These are phyloP conservation scores for Brachyistius frenatus DNA, from an alignment of 2,113 vertebrate species.

Conservation along the genomic window DNA sequence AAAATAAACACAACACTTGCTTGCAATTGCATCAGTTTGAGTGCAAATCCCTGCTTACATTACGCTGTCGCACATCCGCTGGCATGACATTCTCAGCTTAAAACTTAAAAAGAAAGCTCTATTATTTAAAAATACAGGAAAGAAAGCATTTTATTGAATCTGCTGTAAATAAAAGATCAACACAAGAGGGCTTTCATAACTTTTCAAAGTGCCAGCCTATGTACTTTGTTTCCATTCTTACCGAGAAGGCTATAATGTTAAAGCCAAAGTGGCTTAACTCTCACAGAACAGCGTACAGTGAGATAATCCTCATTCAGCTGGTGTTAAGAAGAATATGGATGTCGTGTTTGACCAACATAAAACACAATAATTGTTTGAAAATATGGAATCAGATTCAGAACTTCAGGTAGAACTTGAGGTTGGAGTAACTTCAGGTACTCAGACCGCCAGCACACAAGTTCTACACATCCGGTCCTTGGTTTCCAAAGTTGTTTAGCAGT, in stretches of 20 bases:
- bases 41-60: constrained; percentile 38
- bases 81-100: constrained; percentile 19
- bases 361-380: not conserved
- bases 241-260: constrained; percentile 16
- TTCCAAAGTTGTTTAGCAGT: not conserved
- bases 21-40: constrained; percentile 43
- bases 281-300: constrained; percentile 21
- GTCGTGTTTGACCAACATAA: constrained; percentile 3
- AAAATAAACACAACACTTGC: constrained; percentile 23
- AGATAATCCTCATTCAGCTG: constrained; percentile 26
- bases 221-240: constrained; percentile 68
- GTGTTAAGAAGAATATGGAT: constrained; percentile 18
- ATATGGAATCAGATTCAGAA: not conserved
- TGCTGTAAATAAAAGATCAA: not conserved
- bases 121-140: not conserved
- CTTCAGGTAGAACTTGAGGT: not conserved
- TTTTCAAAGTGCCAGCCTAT: not conserved
- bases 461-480: not conserved
- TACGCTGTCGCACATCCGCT: constrained; percentile 7
- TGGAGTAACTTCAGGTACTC: not conserved
- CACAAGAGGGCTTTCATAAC: constrained; percentile 15
- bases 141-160: not conserved
- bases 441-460: too few species aligned
- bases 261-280: constrained; percentile 46
- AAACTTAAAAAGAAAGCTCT: not conserved